A percentile compares a stretch with the other conserved stretches of the same genome.
phyloP scores from a whole-genome alignment of 2,113 vertebrate species.

The Myotis brandtii region DNA sequence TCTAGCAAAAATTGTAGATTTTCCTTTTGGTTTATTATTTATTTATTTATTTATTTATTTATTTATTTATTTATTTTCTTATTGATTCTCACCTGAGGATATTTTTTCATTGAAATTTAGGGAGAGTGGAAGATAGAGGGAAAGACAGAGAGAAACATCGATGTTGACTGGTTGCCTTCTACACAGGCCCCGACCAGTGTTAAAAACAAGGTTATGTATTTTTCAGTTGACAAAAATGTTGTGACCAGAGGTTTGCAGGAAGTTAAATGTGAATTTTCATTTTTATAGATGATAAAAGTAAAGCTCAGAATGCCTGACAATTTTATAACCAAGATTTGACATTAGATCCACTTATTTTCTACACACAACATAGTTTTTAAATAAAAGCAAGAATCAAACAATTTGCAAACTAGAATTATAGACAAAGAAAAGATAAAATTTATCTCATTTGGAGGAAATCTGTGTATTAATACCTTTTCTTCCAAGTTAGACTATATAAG shows the following conservation, averaged over 20 bases:
- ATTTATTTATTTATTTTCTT: too few species aligned
- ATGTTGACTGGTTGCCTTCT: not conserved
- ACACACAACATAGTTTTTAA: not conserved
- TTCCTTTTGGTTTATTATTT: not conserved
- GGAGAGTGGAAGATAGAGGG: not conserved
- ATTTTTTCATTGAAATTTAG: not conserved
- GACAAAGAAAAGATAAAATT: not conserved
- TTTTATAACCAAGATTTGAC: constrained; percentile 27
- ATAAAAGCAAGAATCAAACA: not conserved
- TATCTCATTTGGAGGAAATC: not conserved
- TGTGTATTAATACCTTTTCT: not conserved
- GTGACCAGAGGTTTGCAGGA: not conserved
- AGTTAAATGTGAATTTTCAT: not conserved
- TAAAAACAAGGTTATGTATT: not conserved
- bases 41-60: too few species aligned
- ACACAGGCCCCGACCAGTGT: not conserved
- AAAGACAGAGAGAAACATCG: not conserved
- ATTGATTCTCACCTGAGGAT: not conserved
- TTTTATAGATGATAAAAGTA: not conserved
- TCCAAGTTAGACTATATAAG: not conserved
- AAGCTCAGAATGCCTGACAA: not conserved
- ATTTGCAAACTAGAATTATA: not conserved
- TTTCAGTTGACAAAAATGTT: not conserved
- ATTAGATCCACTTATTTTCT: not conserved
- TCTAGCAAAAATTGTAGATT: not conserved